Conservation (phyloP, 2,797 vertebrate species). For the Cryptoblepharus egeriae region DNA sequence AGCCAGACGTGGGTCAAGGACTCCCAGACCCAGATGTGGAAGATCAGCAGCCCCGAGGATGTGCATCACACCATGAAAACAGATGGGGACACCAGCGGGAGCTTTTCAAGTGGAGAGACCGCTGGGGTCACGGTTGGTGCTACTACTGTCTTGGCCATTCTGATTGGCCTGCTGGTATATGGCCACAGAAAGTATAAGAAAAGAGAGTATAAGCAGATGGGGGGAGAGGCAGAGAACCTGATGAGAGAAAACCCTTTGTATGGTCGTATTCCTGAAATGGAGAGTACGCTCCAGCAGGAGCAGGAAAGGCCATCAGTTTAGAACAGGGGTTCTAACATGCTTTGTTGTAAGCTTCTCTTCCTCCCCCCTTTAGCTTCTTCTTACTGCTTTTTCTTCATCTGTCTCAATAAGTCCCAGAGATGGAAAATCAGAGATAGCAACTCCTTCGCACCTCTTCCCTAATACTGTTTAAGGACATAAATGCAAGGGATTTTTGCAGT, state of each 20-base stretch:
- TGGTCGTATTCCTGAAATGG: background rate
- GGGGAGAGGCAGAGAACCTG: constrained; percentile 39
- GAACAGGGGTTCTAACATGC: background rate
- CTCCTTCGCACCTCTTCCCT: background rate
- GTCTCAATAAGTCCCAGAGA: background rate
- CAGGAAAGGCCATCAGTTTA: background rate
- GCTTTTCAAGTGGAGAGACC: constrained; percentile 63
- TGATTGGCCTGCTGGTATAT: constrained; percentile 46
- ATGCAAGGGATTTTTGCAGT: background rate
- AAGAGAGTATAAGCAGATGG: background rate
- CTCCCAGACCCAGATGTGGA: constrained; percentile 80
- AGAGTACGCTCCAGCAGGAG: background rate
- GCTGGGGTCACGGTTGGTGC: constrained; percentile 52
- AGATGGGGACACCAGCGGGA: constrained; percentile 24
- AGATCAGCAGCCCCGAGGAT: constrained; percentile 76
- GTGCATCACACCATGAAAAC: constrained; percentile 28
- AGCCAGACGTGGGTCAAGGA: constrained; percentile 84
- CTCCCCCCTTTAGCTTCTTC: background rate
- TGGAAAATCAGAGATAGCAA: background rate
- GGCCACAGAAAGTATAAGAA: constrained; percentile 54
- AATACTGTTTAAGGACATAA: background rate
- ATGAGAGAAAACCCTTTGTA: fast-evolving
- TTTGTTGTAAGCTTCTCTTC: background rate
- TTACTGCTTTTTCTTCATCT: background rate
- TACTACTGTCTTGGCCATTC: constrained; percentile 35